Evolutionary conservation across 2,797 vertebrate species (phyloP).

Genomic region (Chaetodon trifasciatus): DNA sequence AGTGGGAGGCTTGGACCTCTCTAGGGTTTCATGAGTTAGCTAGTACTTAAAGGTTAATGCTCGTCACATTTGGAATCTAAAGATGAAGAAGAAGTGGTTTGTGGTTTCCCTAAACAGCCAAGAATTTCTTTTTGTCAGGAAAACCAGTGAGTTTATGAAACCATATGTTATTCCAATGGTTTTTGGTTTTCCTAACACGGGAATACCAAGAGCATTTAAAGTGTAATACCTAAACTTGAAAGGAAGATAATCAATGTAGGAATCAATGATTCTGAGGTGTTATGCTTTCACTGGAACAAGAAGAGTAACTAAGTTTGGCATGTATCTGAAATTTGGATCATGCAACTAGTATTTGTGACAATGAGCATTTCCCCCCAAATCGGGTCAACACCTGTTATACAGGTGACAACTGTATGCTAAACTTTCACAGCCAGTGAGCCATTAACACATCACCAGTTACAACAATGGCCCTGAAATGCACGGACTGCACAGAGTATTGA

Average conservation of each 20-base stretch:
- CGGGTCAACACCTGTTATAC: neutral
- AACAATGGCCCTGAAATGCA: neutral
- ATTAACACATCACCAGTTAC: neutral
- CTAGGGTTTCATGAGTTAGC: constrained; percentile 59
- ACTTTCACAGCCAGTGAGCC: neutral
- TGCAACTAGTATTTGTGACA: neutral
- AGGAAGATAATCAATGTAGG: neutral
- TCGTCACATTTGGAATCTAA: constrained; percentile 54
- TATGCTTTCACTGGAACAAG: neutral
- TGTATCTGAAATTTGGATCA: neutral
- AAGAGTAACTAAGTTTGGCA: neutral
- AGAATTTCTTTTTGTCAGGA: neutral
- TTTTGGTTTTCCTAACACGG: neutral
- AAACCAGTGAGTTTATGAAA: constrained; percentile 12
- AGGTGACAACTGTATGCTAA: neutral
- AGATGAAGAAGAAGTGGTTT: constrained; percentile 18
- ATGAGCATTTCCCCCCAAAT: neutral
- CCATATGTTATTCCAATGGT: constrained; percentile 5
- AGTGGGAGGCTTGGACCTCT: constrained; percentile 28
- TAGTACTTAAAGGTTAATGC: constrained; percentile 55
- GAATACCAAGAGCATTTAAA: neutral
- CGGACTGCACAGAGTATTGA: neutral
- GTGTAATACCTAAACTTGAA: neutral
- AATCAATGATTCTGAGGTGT: neutral
- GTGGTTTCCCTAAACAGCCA: constrained; percentile 10